Conservation (phyloP, 2,797 vertebrate species). For the Pantherophis alleghaniensis region DNA sequence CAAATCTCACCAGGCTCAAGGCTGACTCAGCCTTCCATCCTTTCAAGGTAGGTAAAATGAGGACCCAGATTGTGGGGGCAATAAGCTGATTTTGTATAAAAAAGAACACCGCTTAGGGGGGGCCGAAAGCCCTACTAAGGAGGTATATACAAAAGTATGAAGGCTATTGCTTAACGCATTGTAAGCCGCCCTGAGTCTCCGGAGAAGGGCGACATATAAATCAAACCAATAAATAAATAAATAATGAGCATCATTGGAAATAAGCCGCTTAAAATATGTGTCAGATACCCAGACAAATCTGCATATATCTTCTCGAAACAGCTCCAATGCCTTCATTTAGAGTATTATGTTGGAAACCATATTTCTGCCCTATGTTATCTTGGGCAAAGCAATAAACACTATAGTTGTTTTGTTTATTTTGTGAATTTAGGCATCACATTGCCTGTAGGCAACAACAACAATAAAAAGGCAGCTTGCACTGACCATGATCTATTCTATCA, state of each 20-base stretch:
- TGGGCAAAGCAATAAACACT: background rate
- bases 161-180: too few relatives aligned
- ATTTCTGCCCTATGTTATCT: background rate
- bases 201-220: too few relatives aligned
- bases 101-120: too few relatives aligned
- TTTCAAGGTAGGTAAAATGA: too few relatives aligned
- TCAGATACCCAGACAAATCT: constrained; percentile 54
- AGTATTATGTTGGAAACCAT: constrained; percentile 39
- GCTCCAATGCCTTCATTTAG: constrained; percentile 56
- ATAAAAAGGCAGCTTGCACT: background rate
- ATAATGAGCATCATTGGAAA: constrained; percentile 63
- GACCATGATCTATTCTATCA: constrained; percentile 15
- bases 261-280: constrained; percentile 48
- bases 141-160: too few relatives aligned
- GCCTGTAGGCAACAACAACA: background rate
- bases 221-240: too few relatives aligned
- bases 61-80: too few relatives aligned
- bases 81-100: too few relatives aligned
- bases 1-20: too few relatives aligned
- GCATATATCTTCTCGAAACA: constrained; percentile 51
- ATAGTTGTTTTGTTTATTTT: constrained; percentile 10
- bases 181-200: too few relatives aligned
- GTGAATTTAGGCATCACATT: background rate
- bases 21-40: too few relatives aligned
- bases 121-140: too few relatives aligned